Evolutionary conservation across 1,140 invertebrate genomes (phyloP), one percentile per base, ranked within the genome.

Genomic region (Cydia fagiglandana): DNA sequence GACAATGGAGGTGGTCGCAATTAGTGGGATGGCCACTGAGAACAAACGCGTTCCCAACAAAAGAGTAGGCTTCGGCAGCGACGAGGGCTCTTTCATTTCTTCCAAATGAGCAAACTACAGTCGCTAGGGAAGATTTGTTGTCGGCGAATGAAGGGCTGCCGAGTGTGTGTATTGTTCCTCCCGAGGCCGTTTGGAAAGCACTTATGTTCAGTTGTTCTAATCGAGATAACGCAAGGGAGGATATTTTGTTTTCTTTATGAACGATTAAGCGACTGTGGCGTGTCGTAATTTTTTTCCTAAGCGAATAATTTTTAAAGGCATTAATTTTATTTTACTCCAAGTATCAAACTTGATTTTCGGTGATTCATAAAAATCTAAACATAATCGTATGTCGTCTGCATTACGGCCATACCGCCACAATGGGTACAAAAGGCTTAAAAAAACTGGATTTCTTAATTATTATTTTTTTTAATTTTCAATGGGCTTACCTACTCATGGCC

Each of bases 81-180:
- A 83, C 80, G 84, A 84, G 84, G 83, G 81, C 83, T 86, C 87
- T 90, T 91, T 91, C 90, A 88, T 91, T 91, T 89, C 89, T 91
- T 92, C 91, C 91, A 91, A 92, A 92, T 91, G 91, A 92, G 88
- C 89, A 91, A 91, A 91, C 89, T 90, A 90, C 87, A 89, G 84
- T 85, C 82, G 81, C 84, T 84, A 80, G 87, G 84, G 88, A 89
- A 90, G 88, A 90, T 89, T 90, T 90, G 88, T 88, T 88, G 88
- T 89, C 88, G 79, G 86, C 84, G 86, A 87, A 84, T 85, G 87
- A 89, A 90, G 88, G 87, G 87, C 81, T 79, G 79, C 78, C 79
- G 86, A 88, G 88, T 87, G 83, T 86, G 81, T 82, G 83, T 82
- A 87, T 91, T 91, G 88, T 91, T 88, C 87, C 83, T 85, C 85